Conservation (phyloP, 1,140 invertebrate species). For the Atta cephalotes region DNA sequence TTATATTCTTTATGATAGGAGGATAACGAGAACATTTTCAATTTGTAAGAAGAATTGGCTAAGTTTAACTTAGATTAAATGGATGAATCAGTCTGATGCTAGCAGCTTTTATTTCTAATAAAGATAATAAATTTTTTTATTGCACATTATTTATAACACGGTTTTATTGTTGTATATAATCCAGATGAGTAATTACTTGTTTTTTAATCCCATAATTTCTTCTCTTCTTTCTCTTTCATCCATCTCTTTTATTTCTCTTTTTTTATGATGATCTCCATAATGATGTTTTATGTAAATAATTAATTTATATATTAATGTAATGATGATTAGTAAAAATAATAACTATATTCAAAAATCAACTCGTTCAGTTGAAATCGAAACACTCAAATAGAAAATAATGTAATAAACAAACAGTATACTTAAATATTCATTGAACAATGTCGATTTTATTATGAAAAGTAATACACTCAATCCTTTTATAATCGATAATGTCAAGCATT, state of each 20-base stretch:
- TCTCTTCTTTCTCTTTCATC: no score
- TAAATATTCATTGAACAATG: background rate
- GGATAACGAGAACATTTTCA: background rate
- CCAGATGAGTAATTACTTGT: background rate
- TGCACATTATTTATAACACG: background rate
- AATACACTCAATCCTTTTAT: background rate
- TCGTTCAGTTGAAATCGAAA: background rate
- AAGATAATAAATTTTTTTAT: slow-evolving; percentile 16
- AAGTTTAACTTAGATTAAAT: slow-evolving; percentile 40
- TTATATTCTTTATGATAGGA: background rate
- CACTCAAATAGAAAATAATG: background rate
- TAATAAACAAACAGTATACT: background rate
- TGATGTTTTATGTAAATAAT: background rate
- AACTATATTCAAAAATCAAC: background rate
- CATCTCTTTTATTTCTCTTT: background rate
- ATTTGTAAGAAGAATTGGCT: slow-evolving; percentile 24
- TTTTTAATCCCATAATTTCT: background rate
- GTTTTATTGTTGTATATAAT: background rate
- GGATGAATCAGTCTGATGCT: background rate
- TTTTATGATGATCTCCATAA: background rate
- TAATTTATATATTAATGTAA: background rate
- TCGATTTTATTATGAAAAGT: background rate
- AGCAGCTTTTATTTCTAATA: background rate
- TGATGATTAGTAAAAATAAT: background rate
- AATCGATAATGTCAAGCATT: slow-evolving; percentile 1